Conservation (phyloP, 2,113 vertebrate genomes). For the Plestiodon gilberti region DNA sequence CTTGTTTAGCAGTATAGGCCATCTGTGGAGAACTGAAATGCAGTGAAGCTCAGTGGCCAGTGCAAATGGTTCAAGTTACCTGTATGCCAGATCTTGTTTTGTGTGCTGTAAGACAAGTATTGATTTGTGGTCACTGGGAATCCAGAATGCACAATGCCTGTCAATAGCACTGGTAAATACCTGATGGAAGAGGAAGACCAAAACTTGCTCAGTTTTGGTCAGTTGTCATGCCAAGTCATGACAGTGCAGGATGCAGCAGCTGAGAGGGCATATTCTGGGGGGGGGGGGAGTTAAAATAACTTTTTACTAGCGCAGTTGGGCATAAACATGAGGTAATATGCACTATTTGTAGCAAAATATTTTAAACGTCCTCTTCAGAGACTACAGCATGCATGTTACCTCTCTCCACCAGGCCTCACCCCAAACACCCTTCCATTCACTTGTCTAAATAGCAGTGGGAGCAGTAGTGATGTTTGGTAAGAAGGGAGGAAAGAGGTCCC, state of each 20-base stretch:
- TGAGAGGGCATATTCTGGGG: not conserved
- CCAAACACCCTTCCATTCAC: too few species aligned
- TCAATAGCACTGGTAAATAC: not conserved
- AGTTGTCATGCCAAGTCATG: not conserved
- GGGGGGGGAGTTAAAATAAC: not conserved
- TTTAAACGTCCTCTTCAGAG: not conserved
- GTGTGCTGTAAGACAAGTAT: not conserved
- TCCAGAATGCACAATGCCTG: not conserved
- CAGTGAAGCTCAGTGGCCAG: not conserved
- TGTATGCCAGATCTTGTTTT: not conserved
- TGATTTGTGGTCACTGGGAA: not conserved
- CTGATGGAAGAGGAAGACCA: not conserved
- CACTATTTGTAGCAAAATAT: not conserved
- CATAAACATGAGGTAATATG: not conserved
- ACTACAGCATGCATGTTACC: not conserved
- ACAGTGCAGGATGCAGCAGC: not conserved
- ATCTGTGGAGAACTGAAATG: not conserved
- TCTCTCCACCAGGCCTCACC: not conserved
- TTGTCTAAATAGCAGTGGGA: too few species aligned
- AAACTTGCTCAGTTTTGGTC: not conserved
- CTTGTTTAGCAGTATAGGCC: not conserved
- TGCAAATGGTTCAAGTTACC: not conserved
- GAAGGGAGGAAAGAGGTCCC: too few species aligned
- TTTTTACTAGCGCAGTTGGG: not conserved
- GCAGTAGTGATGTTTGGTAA: too few species aligned